Evolutionary conservation across 1,140 invertebrate species (phyloP), one percentile per base, ranked within the genome.

Genomic region (Panonychus citri): DNA sequence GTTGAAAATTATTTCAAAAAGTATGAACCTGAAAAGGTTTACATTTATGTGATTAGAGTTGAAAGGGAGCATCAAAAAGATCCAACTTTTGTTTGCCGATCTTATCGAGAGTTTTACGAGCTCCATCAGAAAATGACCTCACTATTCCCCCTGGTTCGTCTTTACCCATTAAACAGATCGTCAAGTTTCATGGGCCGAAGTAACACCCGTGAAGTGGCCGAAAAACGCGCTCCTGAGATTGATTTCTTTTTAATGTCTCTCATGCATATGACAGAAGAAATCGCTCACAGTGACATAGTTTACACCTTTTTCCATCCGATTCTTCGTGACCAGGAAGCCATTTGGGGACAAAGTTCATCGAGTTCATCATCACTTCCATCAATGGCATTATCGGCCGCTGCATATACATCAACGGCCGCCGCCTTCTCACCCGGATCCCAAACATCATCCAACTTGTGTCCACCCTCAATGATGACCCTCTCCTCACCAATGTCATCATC

Each of bases 271-370:
- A 81, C 86, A 13, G 80, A 86, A 63, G 91, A 96, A 75, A 89
- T 97, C 63, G 80, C 84, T 1, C 86, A 96, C 74, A 93, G 86
- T 34, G 85, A 93, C 71, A 73, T 97, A 34, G 87, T 96, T 8
- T 96, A 96, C 67, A 96, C 91, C 1, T 96, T 97, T 72, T 95
- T 96, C 69, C 93, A 97, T 75, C 88, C 90, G 12, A 69, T 97
- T 59, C 69, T 95, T 50, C 71, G 90, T 61, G 93, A 78, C 64
- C 73, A 76, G 65, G 72, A 91, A 70, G 85, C 30, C 15, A 42
- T 51, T n/a, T 17, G 10, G 4, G 50, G 24, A 7, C 21, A 19
- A 19, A 17, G 24, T 19, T 17, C 5, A 19, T 46, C 21, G 17
- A 17, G 24, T 46, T 19, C 21, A 19, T 46, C 42, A 24, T 24